Evolutionary conservation across 2,797 vertebrate species (phyloP), one percentile per base, ranked within the genome.

Genomic region (Anguilla anguilla): DNA sequence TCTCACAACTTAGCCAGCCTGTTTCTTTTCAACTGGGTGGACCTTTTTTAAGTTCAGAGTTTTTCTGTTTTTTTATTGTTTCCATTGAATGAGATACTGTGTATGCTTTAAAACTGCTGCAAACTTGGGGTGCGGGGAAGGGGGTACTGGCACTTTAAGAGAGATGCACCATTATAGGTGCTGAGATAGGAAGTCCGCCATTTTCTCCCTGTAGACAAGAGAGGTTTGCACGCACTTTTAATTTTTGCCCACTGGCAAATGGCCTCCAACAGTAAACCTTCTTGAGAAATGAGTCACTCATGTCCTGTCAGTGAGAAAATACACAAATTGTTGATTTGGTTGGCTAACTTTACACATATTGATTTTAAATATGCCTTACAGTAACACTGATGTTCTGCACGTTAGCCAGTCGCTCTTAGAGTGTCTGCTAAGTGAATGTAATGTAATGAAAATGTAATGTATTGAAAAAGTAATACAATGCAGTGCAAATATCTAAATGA

Each of bases 121-220:
- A 3, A 39, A 35, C 43, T 35, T 43, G 77, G 15, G 39, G 77
- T 35, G 46, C 3, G 6, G 35, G 13, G 17, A 5, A 39, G 11
- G 74, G 35, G 13, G 17, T 15, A 35, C 69, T 4, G 10, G 35
- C 74, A 79, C 39, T 79, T 79, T 79, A 17, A 43, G 43, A 82
- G 79, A 39, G 17, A 79, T 3, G 15, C 15, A 79, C 81, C 81
- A 51, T 49, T 15, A 81, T 57, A 51, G 25, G 43, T 46, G 46
- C 46, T n/a, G 15, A 43, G 31, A n/a, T 51, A 79, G 87, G 67
- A 88, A 88, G 7, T 74, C 53, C 2, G 83, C 64, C 87, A 88
- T 88, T 88, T 88, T 74, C 2, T 49, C 35, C 10, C 51, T 59
- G n/a, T n/a, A 49, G 19, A 84, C 35, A 46, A 61, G 51, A 35